Base-by-base conservation (phyloP, 30 jellyfish, hydroid and myxozoan species). In the Aurelia aurita region DNA sequence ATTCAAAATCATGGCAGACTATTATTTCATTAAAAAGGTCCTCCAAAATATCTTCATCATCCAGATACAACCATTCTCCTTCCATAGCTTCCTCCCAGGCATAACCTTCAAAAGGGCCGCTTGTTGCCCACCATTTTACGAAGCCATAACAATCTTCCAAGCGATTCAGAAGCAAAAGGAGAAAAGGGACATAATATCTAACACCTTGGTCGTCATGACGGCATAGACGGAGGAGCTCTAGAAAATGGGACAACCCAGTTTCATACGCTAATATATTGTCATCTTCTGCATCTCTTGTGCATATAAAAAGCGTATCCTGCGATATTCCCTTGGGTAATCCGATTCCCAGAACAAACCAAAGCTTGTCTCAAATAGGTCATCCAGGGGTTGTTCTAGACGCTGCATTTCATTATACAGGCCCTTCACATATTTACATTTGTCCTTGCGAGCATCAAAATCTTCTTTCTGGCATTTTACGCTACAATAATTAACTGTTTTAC, bases 161-260 rank as follows among this genome's bases (percentile, higher is more conserved):
- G 6, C 25, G 25, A 23, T 74, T 2, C 77, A 46, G 18, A 16
- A 45, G 81, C 44, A 49, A 29, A 23, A 74, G 77, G 25, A 74
- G 23, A 10, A 54, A 74, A 2, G 86, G 86, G 13, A 53, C 54
- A 31, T 74, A 54, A 26, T 14, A 16, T n/a, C 86, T 22, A 21
- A 74, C 35, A n/a, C 86, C 86, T 49, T n/a, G 86, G 58, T 74
- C 46, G 76, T 74, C 86, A 46, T 55, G 20, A 46, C 12, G 77
- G 54, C 27, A 44, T 3, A 74, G 54, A 3, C 86, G 76, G 13
- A 74, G 20, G 16, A 74, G 54, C 32, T 74, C 86, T 78, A 74
- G 46, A 23, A 3, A 23, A 74, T 74, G 77, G 19, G 51, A 19
- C 46, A 74, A 10, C 32, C 73, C 74, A 22, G 11, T 22, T 54